A percentile compares a stretch with the other conserved stretches of the same genome.
phyloP scores from a whole-genome alignment of 2,797 vertebrate genomes.

The Gallirallus australis region DNA sequence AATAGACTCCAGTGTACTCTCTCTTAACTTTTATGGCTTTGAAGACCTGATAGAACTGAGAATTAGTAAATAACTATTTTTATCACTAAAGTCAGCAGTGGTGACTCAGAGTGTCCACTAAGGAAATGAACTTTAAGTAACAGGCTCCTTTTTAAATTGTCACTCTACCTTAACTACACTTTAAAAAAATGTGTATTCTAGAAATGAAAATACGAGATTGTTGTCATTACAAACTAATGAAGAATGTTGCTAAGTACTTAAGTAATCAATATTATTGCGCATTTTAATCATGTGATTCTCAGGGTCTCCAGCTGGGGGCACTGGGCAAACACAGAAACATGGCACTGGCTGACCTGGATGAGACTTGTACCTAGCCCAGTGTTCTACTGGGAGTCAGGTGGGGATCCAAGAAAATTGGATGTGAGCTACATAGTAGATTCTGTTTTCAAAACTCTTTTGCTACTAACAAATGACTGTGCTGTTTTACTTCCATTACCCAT shows the following conservation, averaged over 20 bases:
- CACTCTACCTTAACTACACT: background rate
- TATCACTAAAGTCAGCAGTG: constrained; percentile 8
- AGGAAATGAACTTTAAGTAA: background rate
- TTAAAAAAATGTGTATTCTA: background rate
- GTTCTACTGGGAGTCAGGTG: background rate
- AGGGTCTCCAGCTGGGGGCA: constrained; percentile 54
- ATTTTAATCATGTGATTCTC: background rate
- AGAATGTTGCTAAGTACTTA: background rate
- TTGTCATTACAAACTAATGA: background rate
- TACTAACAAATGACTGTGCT: accelerated
- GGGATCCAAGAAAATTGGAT: too few species aligned
- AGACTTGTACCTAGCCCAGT: accelerated
- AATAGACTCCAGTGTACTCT: background rate
- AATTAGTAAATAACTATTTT: constrained; percentile 50
- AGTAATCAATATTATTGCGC: background rate
- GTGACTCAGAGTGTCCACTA: background rate
- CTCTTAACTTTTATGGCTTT: background rate
- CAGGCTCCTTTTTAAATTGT: background rate
- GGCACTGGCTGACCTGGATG: accelerated
- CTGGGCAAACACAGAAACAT: constrained; percentile 5
- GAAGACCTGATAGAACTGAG: background rate
- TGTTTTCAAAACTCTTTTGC: background rate
- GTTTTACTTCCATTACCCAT: background rate
- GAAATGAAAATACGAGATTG: background rate
- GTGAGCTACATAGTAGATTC: background rate